A percentile compares a stretch with the other conserved stretches of the same genome.
Conservation (phyloP, 37 sponge, comb jelly and placozoan genomes). For the Diacarnus erythraeanus region DNA sequence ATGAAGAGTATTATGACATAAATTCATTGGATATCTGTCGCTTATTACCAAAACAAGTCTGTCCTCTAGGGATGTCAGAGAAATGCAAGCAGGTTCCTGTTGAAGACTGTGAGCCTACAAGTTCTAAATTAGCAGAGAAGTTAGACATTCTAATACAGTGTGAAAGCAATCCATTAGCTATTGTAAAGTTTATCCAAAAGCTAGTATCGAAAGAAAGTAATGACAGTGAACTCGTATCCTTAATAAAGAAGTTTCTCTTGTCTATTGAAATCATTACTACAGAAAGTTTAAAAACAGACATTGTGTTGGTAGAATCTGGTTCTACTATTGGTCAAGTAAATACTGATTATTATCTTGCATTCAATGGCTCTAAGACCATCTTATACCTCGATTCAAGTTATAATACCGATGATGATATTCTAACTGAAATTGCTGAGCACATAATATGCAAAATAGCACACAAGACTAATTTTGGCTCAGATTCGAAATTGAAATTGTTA, state of each 20-base stretch:
- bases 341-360: not conserved
- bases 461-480: not conserved
- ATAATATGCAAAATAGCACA: not conserved
- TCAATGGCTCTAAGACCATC: not conserved
- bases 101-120: not conserved
- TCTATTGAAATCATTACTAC: conserved; percentile 1
- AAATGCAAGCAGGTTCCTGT: not conserved
- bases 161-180: not conserved
- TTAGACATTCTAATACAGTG: not conserved
- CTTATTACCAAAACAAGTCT: conserved; percentile 13
- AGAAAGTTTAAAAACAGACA: not conserved
- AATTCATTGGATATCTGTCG: conserved; percentile 3
- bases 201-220: not conserved
- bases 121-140: not conserved
- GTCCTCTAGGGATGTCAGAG: conserved; percentile 23
- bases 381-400: conserved; percentile 2
- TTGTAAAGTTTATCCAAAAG: not conserved
- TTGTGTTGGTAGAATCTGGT: not conserved
- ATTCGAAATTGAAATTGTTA: not conserved
- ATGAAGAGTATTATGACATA: not conserved
- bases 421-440: not conserved
- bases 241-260: not conserved
- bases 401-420: not conserved
- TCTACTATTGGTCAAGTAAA: not conserved
- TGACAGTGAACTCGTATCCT: not conserved